Evolutionary conservation across 2,797 vertebrate species (phyloP), one percentile per base, ranked within the genome.

Genomic region (Pelochelys cantorii): DNA sequence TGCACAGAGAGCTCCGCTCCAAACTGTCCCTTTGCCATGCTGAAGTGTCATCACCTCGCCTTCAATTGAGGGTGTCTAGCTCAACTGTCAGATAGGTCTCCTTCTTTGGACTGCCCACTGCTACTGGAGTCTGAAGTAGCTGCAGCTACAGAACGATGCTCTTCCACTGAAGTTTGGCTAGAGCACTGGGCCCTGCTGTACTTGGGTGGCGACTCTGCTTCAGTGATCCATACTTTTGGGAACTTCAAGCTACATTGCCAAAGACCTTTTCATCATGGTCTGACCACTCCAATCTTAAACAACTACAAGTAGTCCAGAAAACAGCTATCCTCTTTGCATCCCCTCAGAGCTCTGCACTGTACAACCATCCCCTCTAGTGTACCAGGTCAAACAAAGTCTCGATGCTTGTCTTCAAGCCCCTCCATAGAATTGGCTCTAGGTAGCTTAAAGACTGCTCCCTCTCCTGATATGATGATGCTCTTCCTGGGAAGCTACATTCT

Each of bases 401-500:
- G 1, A 2, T 22, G n/a, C 77, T 0, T 68, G 34, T 42, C 55
- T 81, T 65, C 52, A 91, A 79, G 62, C 23, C 2, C 3, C 27
- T 22, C 1, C 25, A 27, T 42, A 71, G 37, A 93, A 62, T 13
- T 59, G 53, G 11, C 4, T 88, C 87, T 84, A 82, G 42, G 25
- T 74, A 74, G 37, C 88, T 10, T 75, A 48, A 48, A 15, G 25
- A 48, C 25, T 75, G 27, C 48, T 2, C 23, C 0, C 1, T 90
- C n/a, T 68, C 18, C 90, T 80, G 54, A 10, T 14, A 56, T 79
- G 59, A 48, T 79, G 52, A 20, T 83, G 17, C 42, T 87, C 92
- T 95, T 75, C 81, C 57, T 83, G 57, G 55, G 71, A 37, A 93
- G 59, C 86, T 31, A 52, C 56, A 83, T 57, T 54, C 87, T 93